Evolutionary conservation across 2,797 vertebrate genomes (phyloP), one percentile per base, ranked within the genome.

Genomic region (Phalloptychus januarius): DNA sequence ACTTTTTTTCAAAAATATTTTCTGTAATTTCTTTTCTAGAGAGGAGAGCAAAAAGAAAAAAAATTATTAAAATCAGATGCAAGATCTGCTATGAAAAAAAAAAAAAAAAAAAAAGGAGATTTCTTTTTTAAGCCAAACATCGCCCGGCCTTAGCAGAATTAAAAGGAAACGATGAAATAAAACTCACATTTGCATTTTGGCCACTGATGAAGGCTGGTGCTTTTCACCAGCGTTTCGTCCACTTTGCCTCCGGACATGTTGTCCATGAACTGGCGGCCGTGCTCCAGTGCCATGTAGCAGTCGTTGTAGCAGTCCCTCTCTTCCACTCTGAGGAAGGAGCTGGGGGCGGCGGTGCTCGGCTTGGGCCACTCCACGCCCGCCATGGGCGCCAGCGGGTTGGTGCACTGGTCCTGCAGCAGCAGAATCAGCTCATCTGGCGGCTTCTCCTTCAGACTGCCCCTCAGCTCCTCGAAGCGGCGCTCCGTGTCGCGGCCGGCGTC

Each of bases 171-270:
- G 12, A 61, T 0, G 33, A 0, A 48, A 74, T 42, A 67, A 80
- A 71, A 81, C 90, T 12, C 90, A 94, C 97, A 97, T 80, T 97
- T 98, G 94, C 96, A 96, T 95, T 98, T 99, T 83, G 97, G 96
- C 98, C 98, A 99, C 78, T 96, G 97, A 90, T 99, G 98, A 93
- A 99, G 96, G 95, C 97, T 98, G 84, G 98, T 98, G 93, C 95
- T 98, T 94, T 97, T 99, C 88, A 99, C 97, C 93, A 99, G 96
- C 79, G 96, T 95, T 97, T 99, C 98, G 83, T 99, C 98, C 80
- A 99, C 98, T 94, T 99, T 99, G 85, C 98, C 98, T 87, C 98
- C 98, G 6, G 98, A 99, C 98, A 99, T 99, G 91, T 99, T 99
- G 95, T 99, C 98, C 98, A 99, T 99, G 93, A 99, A 99, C 93